Conservation (phyloP, 2,113 vertebrate species). For the Embiotoca jacksoni region DNA sequence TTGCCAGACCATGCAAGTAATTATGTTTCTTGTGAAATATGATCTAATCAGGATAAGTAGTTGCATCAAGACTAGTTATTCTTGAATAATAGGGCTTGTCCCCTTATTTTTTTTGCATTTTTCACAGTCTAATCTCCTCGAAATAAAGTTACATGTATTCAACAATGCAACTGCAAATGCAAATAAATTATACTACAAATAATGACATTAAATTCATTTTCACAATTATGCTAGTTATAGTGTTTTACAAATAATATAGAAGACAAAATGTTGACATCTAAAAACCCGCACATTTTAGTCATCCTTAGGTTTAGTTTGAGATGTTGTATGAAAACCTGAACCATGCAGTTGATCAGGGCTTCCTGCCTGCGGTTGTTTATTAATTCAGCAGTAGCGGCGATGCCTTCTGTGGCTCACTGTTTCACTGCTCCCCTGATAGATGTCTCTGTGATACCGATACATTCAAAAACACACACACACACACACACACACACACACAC, state of each 20-base stretch:
- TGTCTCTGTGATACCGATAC: slow-evolving; percentile 26
- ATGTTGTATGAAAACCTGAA: neutral
- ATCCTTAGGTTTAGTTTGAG: neutral
- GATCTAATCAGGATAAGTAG: too few species aligned
- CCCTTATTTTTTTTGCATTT: too few species aligned
- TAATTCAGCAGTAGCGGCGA: slow-evolving; percentile 52
- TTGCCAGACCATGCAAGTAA: too few species aligned
- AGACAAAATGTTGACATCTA: neutral
- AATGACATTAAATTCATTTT: too few species aligned
- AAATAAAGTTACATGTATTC: neutral
- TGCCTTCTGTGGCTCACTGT: slow-evolving; percentile 22
- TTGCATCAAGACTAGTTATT: too few species aligned
- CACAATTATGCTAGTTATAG: too few species aligned
- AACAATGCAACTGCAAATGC: too few species aligned
- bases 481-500: neutral
- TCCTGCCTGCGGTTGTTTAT: slow-evolving; percentile 36
- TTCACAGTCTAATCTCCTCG: neutral
- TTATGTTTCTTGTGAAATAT: too few species aligned
- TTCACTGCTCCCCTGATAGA: slow-evolving; percentile 47
- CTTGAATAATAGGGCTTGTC: too few species aligned
- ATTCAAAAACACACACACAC: slow-evolving; percentile 18
- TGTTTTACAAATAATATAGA: too few species aligned
- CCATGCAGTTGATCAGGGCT: neutral
- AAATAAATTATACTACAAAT: too few species aligned
- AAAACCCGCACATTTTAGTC: neutral